Evolutionary conservation across 2,888 invertebrate species (phyloP).

Genomic region (Drosophila longiperda): DNA sequence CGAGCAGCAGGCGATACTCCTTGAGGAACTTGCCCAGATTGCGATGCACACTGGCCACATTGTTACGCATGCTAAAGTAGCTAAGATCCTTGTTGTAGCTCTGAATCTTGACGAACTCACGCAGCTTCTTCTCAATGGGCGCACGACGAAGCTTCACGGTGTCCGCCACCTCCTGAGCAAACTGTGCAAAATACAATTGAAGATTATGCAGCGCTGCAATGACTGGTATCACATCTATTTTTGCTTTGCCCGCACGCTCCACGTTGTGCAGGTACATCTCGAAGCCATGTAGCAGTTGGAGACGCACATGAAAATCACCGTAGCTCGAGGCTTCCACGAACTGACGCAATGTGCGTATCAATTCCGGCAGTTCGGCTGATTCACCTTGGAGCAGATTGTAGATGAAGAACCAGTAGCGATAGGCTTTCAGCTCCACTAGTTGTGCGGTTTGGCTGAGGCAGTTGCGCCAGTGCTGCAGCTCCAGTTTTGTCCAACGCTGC

Average conservation of each 20-base stretch:
- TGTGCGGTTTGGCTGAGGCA: conserved; percentile 90
- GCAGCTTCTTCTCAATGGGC: conserved; percentile 96
- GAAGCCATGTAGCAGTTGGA: conserved; percentile 92
- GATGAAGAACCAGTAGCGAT: conserved; percentile 96
- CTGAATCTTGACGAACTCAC: conserved; percentile 97
- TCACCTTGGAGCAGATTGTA: conserved; percentile 88
- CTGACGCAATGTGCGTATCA: conserved; percentile 88
- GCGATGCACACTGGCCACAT: conserved; percentile 94
- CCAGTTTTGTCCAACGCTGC: conserved; percentile 95
- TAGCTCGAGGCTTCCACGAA: conserved; percentile 94
- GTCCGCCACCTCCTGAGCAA: conserved; percentile 87
- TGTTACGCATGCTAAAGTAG: conserved; percentile 96
- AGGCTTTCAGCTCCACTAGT: conserved; percentile 88
- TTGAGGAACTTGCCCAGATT: conserved; percentile 94
- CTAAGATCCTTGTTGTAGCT: conserved; percentile 97
- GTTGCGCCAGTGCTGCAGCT: conserved; percentile 94
- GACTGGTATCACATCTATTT: conserved; percentile 80
- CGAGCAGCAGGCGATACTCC: conserved; percentile 90
- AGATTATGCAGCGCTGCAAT: conserved; percentile 92
- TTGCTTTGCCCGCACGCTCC: conserved; percentile 47
- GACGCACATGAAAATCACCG: conserved; percentile 92
- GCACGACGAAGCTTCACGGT: conserved; percentile 89
- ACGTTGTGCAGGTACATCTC: conserved; percentile 91
- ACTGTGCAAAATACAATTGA: conserved; percentile 93
- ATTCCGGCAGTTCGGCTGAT: conserved; percentile 60